Conservation (phyloP, 35 echinoderm and acorn worm species). For the Apostichopus japonicus region DNA sequence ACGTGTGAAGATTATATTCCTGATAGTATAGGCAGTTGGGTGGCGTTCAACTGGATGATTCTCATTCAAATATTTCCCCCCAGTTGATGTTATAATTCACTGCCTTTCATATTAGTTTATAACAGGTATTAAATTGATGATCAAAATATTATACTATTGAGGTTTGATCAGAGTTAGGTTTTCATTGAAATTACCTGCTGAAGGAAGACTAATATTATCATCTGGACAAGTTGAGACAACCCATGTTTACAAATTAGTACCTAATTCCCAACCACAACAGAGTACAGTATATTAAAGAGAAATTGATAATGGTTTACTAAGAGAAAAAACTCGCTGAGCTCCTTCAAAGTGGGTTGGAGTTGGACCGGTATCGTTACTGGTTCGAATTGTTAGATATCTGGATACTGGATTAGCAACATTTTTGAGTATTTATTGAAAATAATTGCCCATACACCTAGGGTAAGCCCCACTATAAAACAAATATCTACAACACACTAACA, state of each 20-base stretch:
- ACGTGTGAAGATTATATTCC: no score
- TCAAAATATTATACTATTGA: not conserved
- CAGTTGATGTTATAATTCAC: not conserved
- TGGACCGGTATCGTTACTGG: not conserved
- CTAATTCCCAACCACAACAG: not conserved
- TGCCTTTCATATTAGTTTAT: not conserved
- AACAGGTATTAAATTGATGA: not conserved
- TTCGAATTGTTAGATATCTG: conserved; percentile 9
- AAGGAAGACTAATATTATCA: no score
- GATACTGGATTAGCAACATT: not conserved
- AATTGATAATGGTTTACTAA: not conserved
- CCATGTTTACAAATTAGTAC: not conserved
- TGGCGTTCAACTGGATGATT: no score
- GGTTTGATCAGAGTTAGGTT: conserved; percentile 4
- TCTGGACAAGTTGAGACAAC: not conserved
- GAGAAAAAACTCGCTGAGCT: not conserved
- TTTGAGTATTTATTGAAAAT: no score
- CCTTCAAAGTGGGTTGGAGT: conserved; percentile 8
- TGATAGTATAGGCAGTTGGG: no score
- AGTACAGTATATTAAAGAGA: not conserved
- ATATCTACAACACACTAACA: no score
- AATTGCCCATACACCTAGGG: no score
- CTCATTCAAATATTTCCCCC: no score
- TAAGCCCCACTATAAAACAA: no score
- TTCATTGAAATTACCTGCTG: not conserved